phyloP scores from a whole-genome alignment of 2,888 invertebrate species.

The Drosophila koepferae region DNA sequence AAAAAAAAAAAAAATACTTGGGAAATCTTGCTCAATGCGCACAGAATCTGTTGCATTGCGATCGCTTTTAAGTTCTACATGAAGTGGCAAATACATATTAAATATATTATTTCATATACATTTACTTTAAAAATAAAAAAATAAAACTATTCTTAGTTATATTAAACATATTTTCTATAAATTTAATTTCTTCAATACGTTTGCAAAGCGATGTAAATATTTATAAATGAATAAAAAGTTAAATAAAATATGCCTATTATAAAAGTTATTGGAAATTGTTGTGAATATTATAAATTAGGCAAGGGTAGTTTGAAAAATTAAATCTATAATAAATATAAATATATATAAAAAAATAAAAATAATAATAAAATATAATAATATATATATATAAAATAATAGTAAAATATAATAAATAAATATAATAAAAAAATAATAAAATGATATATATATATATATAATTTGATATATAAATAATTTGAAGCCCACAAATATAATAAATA shows the following conservation, averaged over 20 bases:
- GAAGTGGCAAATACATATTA: conserved; percentile 56
- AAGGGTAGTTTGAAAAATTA: no score
- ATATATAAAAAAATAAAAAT: no score
- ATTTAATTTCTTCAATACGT: conserved; percentile 32
- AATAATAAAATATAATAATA: no score
- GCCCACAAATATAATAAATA: no score
- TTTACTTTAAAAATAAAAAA: background rate
- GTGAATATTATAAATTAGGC: background rate
- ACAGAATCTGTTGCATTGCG: conserved; percentile 24
- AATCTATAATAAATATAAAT: background rate
- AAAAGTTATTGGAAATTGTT: background rate
- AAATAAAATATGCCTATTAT: conserved; percentile 46
- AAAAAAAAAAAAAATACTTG: conserved; percentile 11
- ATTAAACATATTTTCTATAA: conserved; percentile 20
- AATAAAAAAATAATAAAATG: no score
- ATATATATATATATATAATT: no score
- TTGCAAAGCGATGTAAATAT: conserved; percentile 59
- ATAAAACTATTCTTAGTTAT: conserved; percentile 29
- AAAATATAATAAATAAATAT: no score
- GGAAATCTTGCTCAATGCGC: conserved; percentile 46
- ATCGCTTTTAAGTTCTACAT: conserved; percentile 36
- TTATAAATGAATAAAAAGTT: conserved; percentile 35
- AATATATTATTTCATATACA: conserved; percentile 42
- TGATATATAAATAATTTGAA: no score
- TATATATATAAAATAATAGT: no score